Base-by-base conservation (phyloP, 2,888 invertebrate genomes). In the Bellardia pandia region DNA sequence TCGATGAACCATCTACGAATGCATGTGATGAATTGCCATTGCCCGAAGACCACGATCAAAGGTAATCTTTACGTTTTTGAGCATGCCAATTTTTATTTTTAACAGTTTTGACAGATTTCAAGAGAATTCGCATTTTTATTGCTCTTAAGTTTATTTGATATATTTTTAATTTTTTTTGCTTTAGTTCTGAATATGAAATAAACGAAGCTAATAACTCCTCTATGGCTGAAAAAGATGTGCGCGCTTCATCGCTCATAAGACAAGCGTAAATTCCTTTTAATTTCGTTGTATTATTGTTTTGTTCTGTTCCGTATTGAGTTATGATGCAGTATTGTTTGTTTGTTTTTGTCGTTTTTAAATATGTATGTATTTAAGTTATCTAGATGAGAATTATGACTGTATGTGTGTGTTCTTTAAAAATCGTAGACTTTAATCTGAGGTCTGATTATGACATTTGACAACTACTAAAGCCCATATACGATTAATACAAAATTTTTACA, bases 1-100 rank as follows among this genome's bases (percentile, higher is more conserved):
- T 93, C 51, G 93, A 93, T 88, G 93, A 94, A 75, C 93, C 94
- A 0, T 91, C 92, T 1, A 90, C 91, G n/a, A 94, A 93, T 88
- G 92, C 92, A 4, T 91, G 91, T 23, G 93, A 93, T 85, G 89
- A 93, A 51, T 92, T 93, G 30, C 91, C 91, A 11, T 91, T 92
- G 3, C 91, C 92, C 1, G 93, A 93, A 53, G 91, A 91, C 7
- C 90, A 91, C 37, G 83, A 78, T 33, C 88, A 87, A 76, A 89
- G 89, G 89, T 90, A 87, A 11, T 7, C 16, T 71, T 56, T 37
- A 33, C 4, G n/a, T 23, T 30, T 68, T 62, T 9, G 13, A 23
- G 45, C n/a, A 51, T 66, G 64, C 9, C 30, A 72, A 71, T 48
- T 77, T 71, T 2, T 45, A 11, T 45, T 45, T 42, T 42, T 3